Conservation (phyloP, 2,888 invertebrate genomes). For the Sycophila texana region DNA sequence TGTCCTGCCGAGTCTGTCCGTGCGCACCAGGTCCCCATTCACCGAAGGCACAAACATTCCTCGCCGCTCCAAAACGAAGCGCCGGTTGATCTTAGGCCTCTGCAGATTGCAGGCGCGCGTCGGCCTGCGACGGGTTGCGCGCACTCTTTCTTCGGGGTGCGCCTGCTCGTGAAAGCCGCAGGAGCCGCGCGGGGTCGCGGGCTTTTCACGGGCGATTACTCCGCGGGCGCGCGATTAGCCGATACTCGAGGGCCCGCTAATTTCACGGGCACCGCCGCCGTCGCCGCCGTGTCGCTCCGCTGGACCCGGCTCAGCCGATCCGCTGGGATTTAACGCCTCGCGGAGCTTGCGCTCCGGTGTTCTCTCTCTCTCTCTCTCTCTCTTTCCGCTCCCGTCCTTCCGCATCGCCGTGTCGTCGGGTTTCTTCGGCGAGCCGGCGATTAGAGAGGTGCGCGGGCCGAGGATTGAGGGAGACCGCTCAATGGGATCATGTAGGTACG, state of each 20-base stretch:
- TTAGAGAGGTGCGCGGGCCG: too few relatives aligned
- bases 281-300: conserved; percentile 65
- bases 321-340: conserved; percentile 73
- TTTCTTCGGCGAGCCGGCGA: too few relatives aligned
- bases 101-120: too few relatives aligned
- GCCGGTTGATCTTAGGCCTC: too few relatives aligned
- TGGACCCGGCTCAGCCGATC: conserved; percentile 65
- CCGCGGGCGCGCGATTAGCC: conserved; percentile 57
- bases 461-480: too few relatives aligned
- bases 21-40: too few relatives aligned
- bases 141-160: conserved; percentile 12
- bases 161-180: conserved; percentile 25
- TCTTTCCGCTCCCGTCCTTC: conserved; percentile 11
- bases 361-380: neutral
- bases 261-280: conserved; percentile 57
- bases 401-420: neutral
- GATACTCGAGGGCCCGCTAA: conserved; percentile 64
- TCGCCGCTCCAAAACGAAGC: too few relatives aligned
- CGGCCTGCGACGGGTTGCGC: neutral
- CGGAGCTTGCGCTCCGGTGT: conserved; percentile 56
- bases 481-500: too few relatives aligned
- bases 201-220: conserved; percentile 59
- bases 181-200: neutral
- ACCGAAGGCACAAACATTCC: too few relatives aligned
- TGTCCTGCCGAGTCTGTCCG: too few relatives aligned